phyloP scores from a whole-genome alignment of 2,797 vertebrate species.

The Myioborus melanocephalus region DNA sequence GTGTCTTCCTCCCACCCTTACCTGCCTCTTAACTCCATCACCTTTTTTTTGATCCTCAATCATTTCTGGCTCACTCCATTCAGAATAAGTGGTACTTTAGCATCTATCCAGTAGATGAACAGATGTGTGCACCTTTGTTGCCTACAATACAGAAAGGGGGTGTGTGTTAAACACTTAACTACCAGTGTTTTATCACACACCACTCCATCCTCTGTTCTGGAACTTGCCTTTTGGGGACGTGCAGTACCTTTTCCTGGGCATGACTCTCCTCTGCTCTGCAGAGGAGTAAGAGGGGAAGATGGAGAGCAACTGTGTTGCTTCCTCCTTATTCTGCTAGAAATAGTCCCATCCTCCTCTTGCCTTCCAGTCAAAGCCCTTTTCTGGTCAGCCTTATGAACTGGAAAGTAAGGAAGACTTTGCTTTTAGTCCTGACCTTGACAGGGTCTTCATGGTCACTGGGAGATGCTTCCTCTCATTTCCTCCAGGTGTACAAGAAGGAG shows the following conservation, averaged over 20 bases:
- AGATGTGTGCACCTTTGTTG: fast-evolving
- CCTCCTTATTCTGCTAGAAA: background rate
- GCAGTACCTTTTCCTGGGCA: background rate
- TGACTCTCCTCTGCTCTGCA: background rate
- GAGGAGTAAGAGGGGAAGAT: background rate
- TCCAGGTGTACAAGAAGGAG: background rate
- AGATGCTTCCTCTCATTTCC: background rate
- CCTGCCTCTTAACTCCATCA: background rate
- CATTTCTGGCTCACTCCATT: background rate
- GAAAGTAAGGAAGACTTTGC: background rate
- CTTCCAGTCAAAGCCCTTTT: background rate
- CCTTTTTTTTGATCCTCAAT: background rate
- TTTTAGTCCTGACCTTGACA: background rate
- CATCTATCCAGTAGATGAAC: background rate
- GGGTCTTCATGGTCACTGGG: background rate
- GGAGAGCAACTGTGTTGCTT: background rate
- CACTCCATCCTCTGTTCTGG: background rate
- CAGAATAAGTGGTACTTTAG: background rate
- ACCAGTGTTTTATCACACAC: fast-evolving
- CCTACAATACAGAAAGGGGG: fast-evolving
- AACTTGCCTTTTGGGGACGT: background rate
- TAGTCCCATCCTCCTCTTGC: background rate
- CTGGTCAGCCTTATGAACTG: background rate
- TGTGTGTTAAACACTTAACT: background rate
- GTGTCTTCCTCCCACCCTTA: background rate